These are phyloP conservation scores for Taxidea taxus DNA, from an alignment of 2,113 vertebrate species.

Conservation along the genomic window DNA sequence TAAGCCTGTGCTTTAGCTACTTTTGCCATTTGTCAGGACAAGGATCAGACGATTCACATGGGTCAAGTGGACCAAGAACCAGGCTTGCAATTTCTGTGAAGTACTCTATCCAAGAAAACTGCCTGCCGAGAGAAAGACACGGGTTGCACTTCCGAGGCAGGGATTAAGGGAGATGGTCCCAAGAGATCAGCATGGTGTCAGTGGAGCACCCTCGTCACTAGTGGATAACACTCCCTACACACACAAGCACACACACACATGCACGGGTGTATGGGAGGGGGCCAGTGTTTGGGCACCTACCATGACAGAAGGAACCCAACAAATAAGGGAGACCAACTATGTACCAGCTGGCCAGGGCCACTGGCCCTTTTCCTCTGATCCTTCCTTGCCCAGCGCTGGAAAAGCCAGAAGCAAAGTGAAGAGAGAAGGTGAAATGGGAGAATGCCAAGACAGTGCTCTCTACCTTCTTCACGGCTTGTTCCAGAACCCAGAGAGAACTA, in stretches of 20 bases:
- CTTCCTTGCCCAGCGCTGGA: background rate
- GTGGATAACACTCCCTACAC: background rate
- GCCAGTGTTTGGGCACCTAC: background rate
- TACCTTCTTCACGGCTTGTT: background rate
- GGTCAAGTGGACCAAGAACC: background rate
- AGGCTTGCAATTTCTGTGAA: background rate
- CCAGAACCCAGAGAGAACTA: background rate
- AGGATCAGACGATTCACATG: background rate
- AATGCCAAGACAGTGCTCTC: background rate
- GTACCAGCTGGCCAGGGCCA: background rate
- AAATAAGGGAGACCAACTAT: background rate
- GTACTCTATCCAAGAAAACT: background rate
- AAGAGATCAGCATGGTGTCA: background rate
- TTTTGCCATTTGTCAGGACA: background rate
- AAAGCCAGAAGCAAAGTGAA: background rate
- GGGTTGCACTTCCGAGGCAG: too few relatives aligned
- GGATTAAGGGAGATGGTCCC: background rate
- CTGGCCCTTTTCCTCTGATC: background rate
- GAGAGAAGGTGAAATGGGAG: background rate
- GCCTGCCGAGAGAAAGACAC: background rate
- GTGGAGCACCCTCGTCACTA: background rate
- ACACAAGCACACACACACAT: accelerated
- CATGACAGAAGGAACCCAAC: background rate
- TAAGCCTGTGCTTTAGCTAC: background rate
- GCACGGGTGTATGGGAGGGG: background rate